Evolutionary conservation across 2,113 vertebrate species (phyloP), one percentile per base, ranked within the genome.

Genomic region (Labeo catla): DNA sequence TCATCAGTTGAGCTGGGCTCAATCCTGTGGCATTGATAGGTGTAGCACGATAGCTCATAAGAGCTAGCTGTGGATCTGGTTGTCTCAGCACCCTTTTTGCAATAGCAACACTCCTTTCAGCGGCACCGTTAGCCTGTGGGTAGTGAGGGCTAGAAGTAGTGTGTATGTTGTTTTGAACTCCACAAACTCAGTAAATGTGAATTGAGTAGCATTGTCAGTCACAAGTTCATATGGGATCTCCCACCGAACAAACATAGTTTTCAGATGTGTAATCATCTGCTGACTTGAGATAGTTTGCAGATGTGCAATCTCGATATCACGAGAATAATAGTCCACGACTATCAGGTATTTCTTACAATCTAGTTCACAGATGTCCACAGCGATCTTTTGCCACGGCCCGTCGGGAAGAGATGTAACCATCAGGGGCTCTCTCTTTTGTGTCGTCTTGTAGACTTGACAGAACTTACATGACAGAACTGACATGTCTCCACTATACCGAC

Each of bases 121-220:
- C 49, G 2, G 49, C 49, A 50, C 49, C 3, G 2, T 50, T 50
- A 13, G 49, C 50, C 15, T 68, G 63, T 43, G 45, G 83, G 4
- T 85, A 23, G 2, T 70, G 34, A 2, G 82, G 86, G 11, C 83
- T 80, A n/a, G 43, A 88, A 6, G 54, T 88, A 23, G 63, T 74
- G 39, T 81, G 87, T 47, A 73, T 73, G 52, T 19, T 34, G 10
- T 61, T 63, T 73, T 54, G 3, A 74, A 52, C 45, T 70, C n/a
- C 7, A 12, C 50, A 86, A 88, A 57, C 45, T 68, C 57, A 10
- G 34, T 11, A 11, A 36, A 59, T 2, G 34, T 83, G 16, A 82
- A 88, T 21, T 83, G 72, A 15, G 61, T 63, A n/a, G 16, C 28
- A 16, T 86, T 86, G 57, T 88, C 79, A 16, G 68, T 83, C 16